Conservation (phyloP, 1,140 invertebrate species). For the Penaeus indicus region DNA sequence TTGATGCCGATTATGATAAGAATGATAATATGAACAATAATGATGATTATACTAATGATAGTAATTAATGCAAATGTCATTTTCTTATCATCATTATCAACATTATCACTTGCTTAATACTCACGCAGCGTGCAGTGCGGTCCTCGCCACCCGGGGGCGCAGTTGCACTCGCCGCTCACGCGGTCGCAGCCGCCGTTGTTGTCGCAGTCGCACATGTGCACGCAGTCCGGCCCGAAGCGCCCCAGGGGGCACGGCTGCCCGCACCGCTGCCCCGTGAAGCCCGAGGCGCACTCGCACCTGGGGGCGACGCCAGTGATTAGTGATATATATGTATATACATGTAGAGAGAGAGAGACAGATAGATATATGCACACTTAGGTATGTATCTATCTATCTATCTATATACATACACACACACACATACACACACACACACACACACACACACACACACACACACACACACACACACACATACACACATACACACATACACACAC, state of each 20-base stretch:
- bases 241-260: constrained; percentile 71
- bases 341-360: too few species aligned
- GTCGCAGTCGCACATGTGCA: constrained; percentile 79
- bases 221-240: constrained; percentile 80
- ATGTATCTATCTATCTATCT: too few species aligned
- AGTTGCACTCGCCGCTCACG: constrained; percentile 83
- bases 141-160: constrained; percentile 79
- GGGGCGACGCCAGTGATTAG: background rate
- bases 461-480: background rate
- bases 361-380: too few species aligned
- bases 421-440: too few species aligned
- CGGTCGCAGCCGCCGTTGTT: constrained; percentile 83
- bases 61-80: too few species aligned
- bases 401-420: too few species aligned
- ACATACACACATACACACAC: background rate
- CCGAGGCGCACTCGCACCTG: constrained; percentile 73
- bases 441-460: too few species aligned
- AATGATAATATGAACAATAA: too few species aligned
- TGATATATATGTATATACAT: constrained; percentile 78
- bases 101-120: constrained; percentile 67
- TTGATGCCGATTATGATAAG: too few species aligned
- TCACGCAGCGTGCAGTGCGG: constrained; percentile 79
- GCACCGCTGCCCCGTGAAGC: constrained; percentile 87
- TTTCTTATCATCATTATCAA: too few species aligned
- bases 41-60: too few species aligned